Evolutionary conservation across 2,797 vertebrate genomes (phyloP), one percentile per base, ranked within the genome.

Genomic region (Linurgus olivaceus): DNA sequence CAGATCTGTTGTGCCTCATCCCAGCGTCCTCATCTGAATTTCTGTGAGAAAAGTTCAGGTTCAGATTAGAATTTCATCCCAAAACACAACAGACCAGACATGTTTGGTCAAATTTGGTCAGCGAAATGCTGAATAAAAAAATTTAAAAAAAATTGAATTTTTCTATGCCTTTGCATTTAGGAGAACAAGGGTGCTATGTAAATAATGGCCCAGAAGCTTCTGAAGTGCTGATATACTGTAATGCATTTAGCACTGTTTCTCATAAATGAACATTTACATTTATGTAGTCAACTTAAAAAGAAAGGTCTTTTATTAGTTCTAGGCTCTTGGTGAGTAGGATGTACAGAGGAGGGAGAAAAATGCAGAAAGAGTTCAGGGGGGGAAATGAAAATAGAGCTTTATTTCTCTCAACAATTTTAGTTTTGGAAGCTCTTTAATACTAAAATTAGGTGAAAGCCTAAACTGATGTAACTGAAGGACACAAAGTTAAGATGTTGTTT

Each of bases 271-370:
- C 29, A 57, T 63, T 82, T 51, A 48, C 10, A 50, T 76, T 29
- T 90, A 28, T 6, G 1, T 4, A 37, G 15, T n/a, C 44, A 62
- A 45, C 19, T 63, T 20, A 57, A 54, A 58, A 75, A 68, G 42
- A 8, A 23, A 47, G 2, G 2, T n/a, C 25, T 58, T 86, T 68
- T 80, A 58, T 94, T 72, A 17, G 3, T 17, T 6, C 24, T 37
- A 75, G 45, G 23, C 28, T 93, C 54, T 96, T 74, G 13, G 37
- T 47, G 61, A 91, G 55, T 81, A 33, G 33, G 28, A 91, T 20
- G 17, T 33, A 87, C 19, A 95, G 85, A 87, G 37, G 17, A 82
- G 77, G 62, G 82, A 79, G 45, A 44, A 96, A 83, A 95, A 94
- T 62, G 67, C 37, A 91, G 19, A 86, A 95, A 51, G 0, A 0